Evolutionary conservation across 2,797 vertebrate species (phyloP), one percentile per base, ranked within the genome.

Genomic region (Xenopus petersii): DNA sequence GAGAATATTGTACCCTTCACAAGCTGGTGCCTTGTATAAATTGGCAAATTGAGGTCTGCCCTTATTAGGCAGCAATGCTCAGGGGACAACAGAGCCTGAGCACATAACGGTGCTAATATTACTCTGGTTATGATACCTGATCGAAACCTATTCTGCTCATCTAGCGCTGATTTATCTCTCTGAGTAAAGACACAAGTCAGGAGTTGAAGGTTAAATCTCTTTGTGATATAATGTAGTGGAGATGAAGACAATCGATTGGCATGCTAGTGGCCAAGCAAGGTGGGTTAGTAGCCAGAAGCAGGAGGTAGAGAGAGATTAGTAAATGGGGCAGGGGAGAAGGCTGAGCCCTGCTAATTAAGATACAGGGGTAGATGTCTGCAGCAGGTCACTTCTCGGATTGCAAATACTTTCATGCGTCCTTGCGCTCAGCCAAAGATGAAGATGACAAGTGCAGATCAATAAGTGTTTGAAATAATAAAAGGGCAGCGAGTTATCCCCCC

Each of bases 381-480:
- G 91, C 49, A 51, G 49, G 49, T 51, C 92, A 90, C 89, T 91
- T 91, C 92, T 93, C 92, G 95, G 93, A 94, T 95, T 15, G 15
- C 49, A 51, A 51, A 51, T 12, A 15, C 49, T 97, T 97, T 95
- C 94, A 98, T 96, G 95, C 95, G 95, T 96, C 95, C 94, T 96
- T 93, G 94, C 94, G 94, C 93, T 93, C 95, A 94, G 94, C 95
- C 93, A 90, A 4, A 42, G 49, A 12, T 15, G 15, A 93, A 94
- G 94, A 98, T 94, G 96, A 97, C 95, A 95, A 94, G 93, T 93
- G 94, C 83, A 90, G 93, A 98, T 98, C 96, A 94, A 98, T 98
- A 97, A 94, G 93, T 86, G 93, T 93, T 95, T 94, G 94, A 97
- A 97, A 98, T 96, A 94, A 96, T 94, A 30, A 30, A 95, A 69